Conservation (phyloP, 2,113 vertebrate species). For the Cryptotis parvus region DNA sequence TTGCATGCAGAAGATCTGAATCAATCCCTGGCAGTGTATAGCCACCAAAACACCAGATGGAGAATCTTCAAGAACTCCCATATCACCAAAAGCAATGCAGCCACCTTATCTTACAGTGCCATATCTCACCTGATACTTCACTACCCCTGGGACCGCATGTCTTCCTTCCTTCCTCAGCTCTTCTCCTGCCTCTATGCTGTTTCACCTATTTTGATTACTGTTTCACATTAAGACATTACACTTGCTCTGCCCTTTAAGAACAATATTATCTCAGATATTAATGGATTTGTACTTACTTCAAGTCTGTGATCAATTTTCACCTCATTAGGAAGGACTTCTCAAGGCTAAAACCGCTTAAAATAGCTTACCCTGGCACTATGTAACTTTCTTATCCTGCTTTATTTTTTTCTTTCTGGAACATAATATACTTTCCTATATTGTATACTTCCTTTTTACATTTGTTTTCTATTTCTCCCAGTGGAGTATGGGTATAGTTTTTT, state of each 20-base stretch:
- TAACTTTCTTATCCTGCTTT: neutral
- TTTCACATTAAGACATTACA: neutral
- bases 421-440: neutral
- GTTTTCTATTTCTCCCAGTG: neutral
- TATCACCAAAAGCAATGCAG: neutral
- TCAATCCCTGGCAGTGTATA: too few relatives aligned
- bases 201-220: neutral
- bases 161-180: neutral
- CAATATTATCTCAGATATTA: neutral
- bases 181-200: neutral
- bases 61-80: neutral
- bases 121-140: rapidly evolving
- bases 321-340: neutral
- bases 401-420: neutral
- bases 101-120: neutral
- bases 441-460: neutral
- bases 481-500: neutral
- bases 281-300: neutral
- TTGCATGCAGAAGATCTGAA: too few relatives aligned
- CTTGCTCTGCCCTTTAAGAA: neutral
- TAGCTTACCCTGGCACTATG: neutral
- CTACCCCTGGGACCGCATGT: neutral
- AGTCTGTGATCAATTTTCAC: neutral
- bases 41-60: too few relatives aligned
- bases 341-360: too few relatives aligned